Conservation (phyloP, 2,888 invertebrate species). For the Monochamus alternatus region DNA sequence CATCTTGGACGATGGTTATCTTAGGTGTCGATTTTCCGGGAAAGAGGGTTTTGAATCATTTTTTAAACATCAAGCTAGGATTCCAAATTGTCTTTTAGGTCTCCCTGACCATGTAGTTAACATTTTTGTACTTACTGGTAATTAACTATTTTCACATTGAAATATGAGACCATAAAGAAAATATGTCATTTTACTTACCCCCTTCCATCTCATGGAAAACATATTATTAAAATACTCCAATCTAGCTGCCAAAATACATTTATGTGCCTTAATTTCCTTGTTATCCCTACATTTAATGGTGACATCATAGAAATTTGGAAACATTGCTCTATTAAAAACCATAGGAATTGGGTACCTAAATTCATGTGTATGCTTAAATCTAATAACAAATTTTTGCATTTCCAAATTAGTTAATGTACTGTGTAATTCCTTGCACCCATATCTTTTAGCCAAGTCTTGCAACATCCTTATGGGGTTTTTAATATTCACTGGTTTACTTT, state of each 20-base stretch:
- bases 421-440: slow-evolving; percentile 73
- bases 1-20: too few relatives aligned
- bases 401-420: slow-evolving; percentile 72
- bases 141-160: too few relatives aligned
- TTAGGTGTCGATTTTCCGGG: too few relatives aligned
- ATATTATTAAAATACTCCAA: slow-evolving; percentile 91
- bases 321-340: slow-evolving; percentile 53
- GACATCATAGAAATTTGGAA: slow-evolving; percentile 67
- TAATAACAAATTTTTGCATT: slow-evolving; percentile 56
- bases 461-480: slow-evolving; percentile 75
- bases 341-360: slow-evolving; percentile 41
- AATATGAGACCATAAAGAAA: too few relatives aligned
- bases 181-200: slow-evolving; percentile 71
- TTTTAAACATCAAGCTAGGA: too few relatives aligned
- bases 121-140: too few relatives aligned
- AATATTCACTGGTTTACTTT: slow-evolving; percentile 41
- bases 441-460: slow-evolving; percentile 74
- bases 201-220: slow-evolving; percentile 86
- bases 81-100: too few relatives aligned
- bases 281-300: slow-evolving; percentile 66
- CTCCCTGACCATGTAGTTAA: too few relatives aligned
- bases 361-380: slow-evolving; percentile 48
- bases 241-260: slow-evolving; percentile 85
- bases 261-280: slow-evolving; percentile 78
- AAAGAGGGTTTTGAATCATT: too few relatives aligned